These are phyloP conservation scores for Allolobophora icterica DNA, from an alignment of 2,888 invertebrate species.

Conservation along the genomic window DNA sequence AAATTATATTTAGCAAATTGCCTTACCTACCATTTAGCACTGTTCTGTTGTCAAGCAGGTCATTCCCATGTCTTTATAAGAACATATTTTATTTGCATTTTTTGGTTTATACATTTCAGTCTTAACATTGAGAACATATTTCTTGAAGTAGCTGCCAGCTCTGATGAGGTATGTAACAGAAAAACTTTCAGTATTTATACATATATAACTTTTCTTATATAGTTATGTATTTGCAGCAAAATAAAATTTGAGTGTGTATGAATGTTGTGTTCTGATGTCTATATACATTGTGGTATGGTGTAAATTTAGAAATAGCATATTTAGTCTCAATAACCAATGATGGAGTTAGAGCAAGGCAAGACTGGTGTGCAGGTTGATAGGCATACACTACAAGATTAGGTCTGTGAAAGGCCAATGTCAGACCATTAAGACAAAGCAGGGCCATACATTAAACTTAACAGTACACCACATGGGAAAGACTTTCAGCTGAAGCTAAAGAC, in stretches of 20 bases:
- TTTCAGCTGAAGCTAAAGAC: too few relatives aligned
- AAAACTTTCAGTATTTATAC: neutral
- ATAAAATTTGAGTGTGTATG: neutral
- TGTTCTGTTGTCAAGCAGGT: neutral
- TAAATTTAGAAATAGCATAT: neutral
- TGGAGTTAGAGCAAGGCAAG: too few relatives aligned
- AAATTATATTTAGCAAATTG: neutral
- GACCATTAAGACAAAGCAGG: too few relatives aligned
- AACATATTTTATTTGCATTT: neutral
- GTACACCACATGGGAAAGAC: too few relatives aligned
- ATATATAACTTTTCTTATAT: neutral
- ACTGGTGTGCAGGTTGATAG: too few relatives aligned
- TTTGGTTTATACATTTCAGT: neutral
- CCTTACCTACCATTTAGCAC: constrained; percentile 9
- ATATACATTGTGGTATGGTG: neutral
- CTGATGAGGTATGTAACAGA: constrained; percentile 14
- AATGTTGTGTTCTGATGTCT: neutral
- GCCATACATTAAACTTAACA: too few relatives aligned
- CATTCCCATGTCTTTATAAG: neutral
- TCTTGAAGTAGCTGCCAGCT: constrained; percentile 67
- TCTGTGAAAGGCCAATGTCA: too few relatives aligned
- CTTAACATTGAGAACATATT: constrained; percentile 74
- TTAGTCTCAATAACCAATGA: neutral
- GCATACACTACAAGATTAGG: too few relatives aligned
- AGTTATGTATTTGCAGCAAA: neutral